Base-by-base conservation (phyloP, 2,113 vertebrate species). In the Neolamprologus kungweensis region DNA sequence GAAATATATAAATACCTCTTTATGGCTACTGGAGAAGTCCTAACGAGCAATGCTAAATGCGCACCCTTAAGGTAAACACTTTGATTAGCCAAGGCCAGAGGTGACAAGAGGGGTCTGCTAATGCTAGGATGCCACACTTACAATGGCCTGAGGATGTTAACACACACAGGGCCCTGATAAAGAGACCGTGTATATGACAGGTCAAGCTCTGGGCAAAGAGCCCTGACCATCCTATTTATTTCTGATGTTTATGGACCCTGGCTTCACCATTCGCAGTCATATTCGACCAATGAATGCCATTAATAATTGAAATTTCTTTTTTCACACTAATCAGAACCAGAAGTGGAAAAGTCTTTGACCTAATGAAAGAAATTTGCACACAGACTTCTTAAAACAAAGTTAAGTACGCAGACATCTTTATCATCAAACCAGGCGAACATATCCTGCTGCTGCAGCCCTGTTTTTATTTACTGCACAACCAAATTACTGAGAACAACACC, bases 31-130 rank as follows among this genome's bases (percentile, higher is more conserved):
- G 97, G 97, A 97, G 97, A 97, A 97, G 97, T 83, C 57, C 85
- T 91, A 97, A 98, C 97, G 97, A 99, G 97, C 97, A 95, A 96
- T 96, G 97, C 97, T 97, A 98, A 98, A 98, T 98, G 97, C 95
- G 21, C 96, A 97, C 73, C 98, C 98, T 98, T 96, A 97, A 98
- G 98, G 97, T 98, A 98, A 98, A 98, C 96, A 97, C 96, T 98
- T 98, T 98, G 98, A 99, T 99, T 99, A 98, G 98, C 97, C 93
- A 88, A 97, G 98, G 98, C 97, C 97, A 95, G 96, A 98, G 98
- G 98, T 99, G 97, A 97, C 85, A 83, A 85, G 65, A 94, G 80
- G 88, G 96, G 95, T 96, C 96, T 96, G 95, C 95, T 95, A 95
- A 95, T 96, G 90, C 96, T 95, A 92, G 92, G 95, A 97, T 95